Evolutionary conservation across 2,888 invertebrate genomes (phyloP), one percentile per base, ranked within the genome.

Genomic region (Aphelenchoides bicaudatus): DNA sequence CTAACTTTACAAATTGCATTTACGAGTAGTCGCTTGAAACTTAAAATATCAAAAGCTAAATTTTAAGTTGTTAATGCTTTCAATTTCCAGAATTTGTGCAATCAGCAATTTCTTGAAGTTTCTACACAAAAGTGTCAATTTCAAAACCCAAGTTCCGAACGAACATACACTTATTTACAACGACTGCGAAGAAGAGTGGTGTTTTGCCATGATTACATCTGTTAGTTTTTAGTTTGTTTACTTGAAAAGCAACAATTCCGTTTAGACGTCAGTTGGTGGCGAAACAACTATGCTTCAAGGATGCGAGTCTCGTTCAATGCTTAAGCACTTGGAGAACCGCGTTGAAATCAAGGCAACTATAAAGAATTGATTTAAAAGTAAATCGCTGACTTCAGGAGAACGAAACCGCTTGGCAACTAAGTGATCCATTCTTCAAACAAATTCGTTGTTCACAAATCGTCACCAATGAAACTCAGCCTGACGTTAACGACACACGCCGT

Each of bases 141-240:
- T 21, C 21, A 43, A 43, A 43, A 19, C 19, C 8, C n/a, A 21
- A 25, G 50, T 5, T n/a, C 67, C 70, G 1, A 60, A 63, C 31
- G 61, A 65, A 25, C 63, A 68, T 39, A 39, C 59, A 13, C 43
- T 62, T 21, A 47, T 56, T 34, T 71, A 66, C 56, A 59, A 59
- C 1, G 58, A 66, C 6, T 73, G 72, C 31, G 66, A 69, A 30
- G 73, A 72, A 54, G 70, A 70, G 6, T 73, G 62, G 63, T 73
- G 73, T 52, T 71, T 69, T 39, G 56, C 71, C 0, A 55, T 63
- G 21, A 58, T 72, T 25, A 51, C 57, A n/a, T 56, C 71, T 6
- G 67, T 67, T 8, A 31, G 63, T 67, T 47, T 13, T n/a, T 2
- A 5, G 13, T 58, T 6, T 21, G 10, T 56, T 54, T 1, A 5